These are phyloP conservation scores for Masnerella sp. DNA, from an alignment of 2,888 invertebrate genomes.

Conservation along the genomic window DNA sequence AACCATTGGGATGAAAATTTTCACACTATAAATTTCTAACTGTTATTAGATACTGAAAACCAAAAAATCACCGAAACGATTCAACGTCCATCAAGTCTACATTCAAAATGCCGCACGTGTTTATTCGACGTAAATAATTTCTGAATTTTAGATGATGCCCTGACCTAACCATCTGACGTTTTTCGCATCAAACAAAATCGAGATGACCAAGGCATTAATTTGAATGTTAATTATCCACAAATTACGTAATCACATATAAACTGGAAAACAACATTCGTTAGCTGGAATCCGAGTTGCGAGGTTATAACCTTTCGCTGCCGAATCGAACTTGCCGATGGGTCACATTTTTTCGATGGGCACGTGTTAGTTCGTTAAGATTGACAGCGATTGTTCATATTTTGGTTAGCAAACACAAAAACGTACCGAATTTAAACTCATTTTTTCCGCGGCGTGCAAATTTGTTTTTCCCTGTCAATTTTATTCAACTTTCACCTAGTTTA, in stretches of 20 bases:
- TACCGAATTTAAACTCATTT: slow-evolving; percentile 45
- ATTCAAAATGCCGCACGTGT: too few species aligned
- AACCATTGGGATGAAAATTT: too few species aligned
- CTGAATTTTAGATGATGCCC: too few species aligned
- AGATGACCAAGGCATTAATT: slow-evolving; percentile 2
- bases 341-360: slow-evolving; percentile 29
- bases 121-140: too few species aligned
- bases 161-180: too few species aligned
- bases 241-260: slow-evolving; percentile 16
- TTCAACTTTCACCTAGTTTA: slow-evolving; percentile 53
- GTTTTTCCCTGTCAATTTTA: slow-evolving; percentile 49
- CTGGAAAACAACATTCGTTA: slow-evolving; percentile 16
- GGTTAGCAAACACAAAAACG: slow-evolving; percentile 34
- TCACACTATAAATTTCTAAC: too few species aligned
- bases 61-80: too few species aligned
- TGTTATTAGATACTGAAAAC: too few species aligned
- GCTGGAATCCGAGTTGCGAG: not conserved
- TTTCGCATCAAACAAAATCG: too few species aligned
- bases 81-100: too few species aligned
- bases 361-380: slow-evolving; percentile 41
- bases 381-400: slow-evolving; percentile 49
- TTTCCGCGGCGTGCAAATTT: slow-evolving; percentile 39
- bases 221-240: slow-evolving; percentile 17
- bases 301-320: slow-evolving; percentile 7
- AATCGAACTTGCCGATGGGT: slow-evolving; percentile 16